Conservation (phyloP, 1,140 invertebrate genomes). For the Eumeta japonica region DNA sequence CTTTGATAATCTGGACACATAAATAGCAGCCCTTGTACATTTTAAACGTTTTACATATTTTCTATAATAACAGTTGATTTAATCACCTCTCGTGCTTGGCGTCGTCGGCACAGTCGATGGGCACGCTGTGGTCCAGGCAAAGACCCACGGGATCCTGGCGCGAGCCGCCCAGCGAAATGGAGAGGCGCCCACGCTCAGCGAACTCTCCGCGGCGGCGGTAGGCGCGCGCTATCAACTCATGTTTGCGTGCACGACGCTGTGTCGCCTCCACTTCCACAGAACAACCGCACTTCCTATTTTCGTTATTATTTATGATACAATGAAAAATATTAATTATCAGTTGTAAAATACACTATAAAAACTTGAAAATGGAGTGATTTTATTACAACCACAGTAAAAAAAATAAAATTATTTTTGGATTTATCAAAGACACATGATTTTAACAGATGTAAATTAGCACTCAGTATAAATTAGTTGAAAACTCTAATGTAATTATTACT, state of each 20-base stretch:
- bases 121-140: slow-evolving; percentile 68
- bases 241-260: slow-evolving; percentile 66
- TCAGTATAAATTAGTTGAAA: no score
- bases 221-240: slow-evolving; percentile 87
- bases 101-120: slow-evolving; percentile 37
- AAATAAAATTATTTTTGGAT: no score
- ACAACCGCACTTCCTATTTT: slow-evolving; percentile 68
- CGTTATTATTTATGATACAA: no score
- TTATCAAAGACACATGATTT: no score
- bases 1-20: no score
- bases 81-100: slow-evolving; percentile 44
- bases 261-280: slow-evolving; percentile 65
- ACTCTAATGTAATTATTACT: no score
- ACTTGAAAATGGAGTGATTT: no score
- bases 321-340: no score
- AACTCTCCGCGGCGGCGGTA: slow-evolving; percentile 86
- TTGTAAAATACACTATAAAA: background rate
- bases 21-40: no score
- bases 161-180: slow-evolving; percentile 80
- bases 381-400: slow-evolving; percentile 2
- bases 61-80: no score
- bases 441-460: no score
- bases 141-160: slow-evolving; percentile 88
- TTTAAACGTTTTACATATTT: no score
- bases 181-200: slow-evolving; percentile 77